Conservation (phyloP, 1,140 invertebrate genomes). For the Euschistus heros region DNA sequence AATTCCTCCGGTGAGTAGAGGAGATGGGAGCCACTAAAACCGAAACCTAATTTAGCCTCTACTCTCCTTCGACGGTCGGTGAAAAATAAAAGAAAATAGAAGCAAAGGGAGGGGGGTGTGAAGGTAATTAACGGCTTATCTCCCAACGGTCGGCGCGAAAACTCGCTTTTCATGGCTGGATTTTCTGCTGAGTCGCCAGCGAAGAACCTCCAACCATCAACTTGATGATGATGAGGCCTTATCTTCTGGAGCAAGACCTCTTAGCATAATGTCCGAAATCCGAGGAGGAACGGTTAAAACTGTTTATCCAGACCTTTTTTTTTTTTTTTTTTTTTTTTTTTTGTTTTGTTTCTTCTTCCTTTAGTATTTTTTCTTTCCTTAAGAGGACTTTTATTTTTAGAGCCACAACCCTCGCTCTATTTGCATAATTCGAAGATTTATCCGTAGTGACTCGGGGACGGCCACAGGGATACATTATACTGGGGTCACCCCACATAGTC, state of each 20-base stretch:
- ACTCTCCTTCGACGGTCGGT: too few species aligned
- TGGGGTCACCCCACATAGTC: too few species aligned
- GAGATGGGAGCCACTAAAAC: too few species aligned
- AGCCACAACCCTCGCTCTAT: too few species aligned
- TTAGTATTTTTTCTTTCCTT: not conserved
- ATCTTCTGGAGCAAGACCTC: not conserved
- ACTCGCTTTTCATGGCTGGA: not conserved
- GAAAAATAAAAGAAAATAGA: not conserved
- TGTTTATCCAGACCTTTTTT: not conserved
- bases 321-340: not conserved
- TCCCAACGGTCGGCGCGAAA: not conserved
- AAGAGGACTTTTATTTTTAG: slow-evolving; percentile 1
- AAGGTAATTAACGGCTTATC: not conserved
- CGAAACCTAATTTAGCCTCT: too few species aligned
- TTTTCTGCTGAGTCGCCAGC: not conserved
- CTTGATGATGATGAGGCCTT: not conserved
- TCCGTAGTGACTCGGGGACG: too few species aligned
- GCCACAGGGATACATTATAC: too few species aligned
- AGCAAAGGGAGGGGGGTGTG: not conserved
- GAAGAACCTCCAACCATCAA: not conserved
- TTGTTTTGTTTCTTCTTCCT: not conserved
- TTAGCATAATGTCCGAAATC: not conserved
- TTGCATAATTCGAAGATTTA: too few species aligned
- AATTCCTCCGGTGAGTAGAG: too few species aligned
- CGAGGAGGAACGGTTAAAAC: not conserved